These are phyloP conservation scores for Diprion similis DNA, from an alignment of 1,140 invertebrate genomes.

Conservation along the genomic window DNA sequence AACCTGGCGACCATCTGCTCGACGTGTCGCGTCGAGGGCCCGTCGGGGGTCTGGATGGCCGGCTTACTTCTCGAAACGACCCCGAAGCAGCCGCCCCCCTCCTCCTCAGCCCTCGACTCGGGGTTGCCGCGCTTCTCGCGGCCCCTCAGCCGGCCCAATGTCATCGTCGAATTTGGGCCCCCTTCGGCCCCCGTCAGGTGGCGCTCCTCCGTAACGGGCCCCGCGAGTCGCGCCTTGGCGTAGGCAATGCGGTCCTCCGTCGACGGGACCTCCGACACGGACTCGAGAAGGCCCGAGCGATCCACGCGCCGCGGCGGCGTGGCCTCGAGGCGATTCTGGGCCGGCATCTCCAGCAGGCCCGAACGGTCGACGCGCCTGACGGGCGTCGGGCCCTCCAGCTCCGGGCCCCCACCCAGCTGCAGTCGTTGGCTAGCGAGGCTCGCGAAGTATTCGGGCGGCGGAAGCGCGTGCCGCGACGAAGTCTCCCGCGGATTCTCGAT, in stretches of 20 bases:
- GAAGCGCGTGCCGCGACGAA: constrained; percentile 22
- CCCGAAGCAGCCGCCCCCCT: neutral
- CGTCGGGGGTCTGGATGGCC: neutral
- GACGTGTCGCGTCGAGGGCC: neutral
- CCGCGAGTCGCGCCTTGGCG: constrained; percentile 8
- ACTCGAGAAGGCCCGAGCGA: constrained; percentile 45
- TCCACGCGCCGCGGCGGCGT: constrained; percentile 37
- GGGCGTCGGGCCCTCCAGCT: constrained; percentile 35
- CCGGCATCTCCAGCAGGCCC: constrained; percentile 49
- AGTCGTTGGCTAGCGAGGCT: constrained; percentile 21
- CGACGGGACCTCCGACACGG: constrained; percentile 47
- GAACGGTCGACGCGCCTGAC: constrained; percentile 51
- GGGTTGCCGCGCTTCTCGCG: neutral
- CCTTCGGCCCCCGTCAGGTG: constrained; percentile 43
- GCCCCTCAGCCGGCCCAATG: neutral
- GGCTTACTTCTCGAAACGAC: constrained; percentile 14
- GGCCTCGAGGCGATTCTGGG: constrained; percentile 32
- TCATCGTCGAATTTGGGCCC: neutral
- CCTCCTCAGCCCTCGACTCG: neutral
- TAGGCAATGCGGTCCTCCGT: constrained; percentile 38
- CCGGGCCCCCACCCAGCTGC: constrained; percentile 14
- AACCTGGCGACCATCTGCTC: constrained; percentile 13
- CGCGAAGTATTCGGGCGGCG: constrained; percentile 27
- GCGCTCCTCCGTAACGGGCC: constrained; percentile 30
- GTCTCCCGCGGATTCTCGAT: constrained; percentile 47